These are phyloP conservation scores for western clawed frog (Xenopus tropicalis) DNA, from an alignment of 2,113 vertebrate species.

Conservation along the genomic window DNA sequence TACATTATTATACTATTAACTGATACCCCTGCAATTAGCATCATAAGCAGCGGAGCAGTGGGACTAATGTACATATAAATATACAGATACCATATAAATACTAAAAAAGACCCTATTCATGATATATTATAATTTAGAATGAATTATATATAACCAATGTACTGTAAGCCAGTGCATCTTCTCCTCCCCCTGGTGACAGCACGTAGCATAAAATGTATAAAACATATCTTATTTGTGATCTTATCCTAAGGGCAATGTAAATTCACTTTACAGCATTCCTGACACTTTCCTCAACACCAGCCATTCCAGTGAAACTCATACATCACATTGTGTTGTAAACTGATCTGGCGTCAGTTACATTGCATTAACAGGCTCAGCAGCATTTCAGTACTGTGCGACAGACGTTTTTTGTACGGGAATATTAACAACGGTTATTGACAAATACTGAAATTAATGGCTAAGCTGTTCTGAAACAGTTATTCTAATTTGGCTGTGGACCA, in stretches of 20 bases:
- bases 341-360: background rate
- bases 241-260: background rate
- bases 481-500: no score
- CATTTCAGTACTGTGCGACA: background rate
- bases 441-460: no score
- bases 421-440: no score
- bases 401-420: background rate
- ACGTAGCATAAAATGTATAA: background rate
- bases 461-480: no score
- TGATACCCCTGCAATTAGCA: no score
- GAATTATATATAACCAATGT: no score
- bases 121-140: no score
- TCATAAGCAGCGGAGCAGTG: no score
- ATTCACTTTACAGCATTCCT: slow-evolving; percentile 1
- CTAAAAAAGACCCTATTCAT: background rate
- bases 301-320: slow-evolving; percentile 1
- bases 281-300: background rate
- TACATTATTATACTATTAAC: no score
- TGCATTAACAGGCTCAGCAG: no score
- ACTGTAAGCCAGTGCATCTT: background rate
- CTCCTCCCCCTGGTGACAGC: background rate
- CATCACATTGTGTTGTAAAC: background rate
- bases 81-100: background rate
- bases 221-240: background rate
- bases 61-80: no score